These are phyloP conservation scores for Aleiodes alternator DNA, from an alignment of 2,888 invertebrate genomes.

Conservation along the genomic window DNA sequence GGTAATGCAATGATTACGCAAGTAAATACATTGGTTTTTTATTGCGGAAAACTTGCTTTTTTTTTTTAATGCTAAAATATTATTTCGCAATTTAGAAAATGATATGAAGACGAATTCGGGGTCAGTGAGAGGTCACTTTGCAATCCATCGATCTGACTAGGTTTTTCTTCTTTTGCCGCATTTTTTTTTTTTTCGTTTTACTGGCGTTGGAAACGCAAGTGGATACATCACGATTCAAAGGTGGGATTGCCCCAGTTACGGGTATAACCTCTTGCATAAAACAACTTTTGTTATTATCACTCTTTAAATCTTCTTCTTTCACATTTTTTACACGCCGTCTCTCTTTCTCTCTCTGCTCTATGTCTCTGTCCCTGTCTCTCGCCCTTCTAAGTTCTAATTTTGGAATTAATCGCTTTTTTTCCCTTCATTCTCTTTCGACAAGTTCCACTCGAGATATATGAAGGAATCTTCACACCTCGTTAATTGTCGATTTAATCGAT, in stretches of 20 bases:
- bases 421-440: too few relatives aligned
- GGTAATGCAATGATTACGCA: too few relatives aligned
- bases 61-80: background rate
- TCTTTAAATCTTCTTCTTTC: background rate
- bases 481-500: too few relatives aligned
- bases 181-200: slow-evolving; percentile 22
- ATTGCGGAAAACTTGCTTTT: slow-evolving; percentile 5
- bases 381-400: too few relatives aligned
- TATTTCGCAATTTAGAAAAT: background rate
- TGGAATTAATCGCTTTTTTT: too few relatives aligned
- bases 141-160: slow-evolving; percentile 11
- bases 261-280: slow-evolving; percentile 29
- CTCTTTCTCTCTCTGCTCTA: background rate
- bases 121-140: slow-evolving; percentile 8
- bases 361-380: background rate
- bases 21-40: slow-evolving; percentile 31
- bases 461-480: too few relatives aligned
- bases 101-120: slow-evolving; percentile 3
- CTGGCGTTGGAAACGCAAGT: slow-evolving; percentile 16
- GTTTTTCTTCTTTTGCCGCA: background rate
- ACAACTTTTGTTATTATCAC: slow-evolving; percentile 1
- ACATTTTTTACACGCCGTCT: background rate
- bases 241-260: slow-evolving; percentile 20
- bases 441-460: too few relatives aligned
- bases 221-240: slow-evolving; percentile 26